Percentiles rank a stretch among this genome's conserved stretches.
Conservation (phyloP, 2,797 vertebrate species). For the Anguilla anguilla region DNA sequence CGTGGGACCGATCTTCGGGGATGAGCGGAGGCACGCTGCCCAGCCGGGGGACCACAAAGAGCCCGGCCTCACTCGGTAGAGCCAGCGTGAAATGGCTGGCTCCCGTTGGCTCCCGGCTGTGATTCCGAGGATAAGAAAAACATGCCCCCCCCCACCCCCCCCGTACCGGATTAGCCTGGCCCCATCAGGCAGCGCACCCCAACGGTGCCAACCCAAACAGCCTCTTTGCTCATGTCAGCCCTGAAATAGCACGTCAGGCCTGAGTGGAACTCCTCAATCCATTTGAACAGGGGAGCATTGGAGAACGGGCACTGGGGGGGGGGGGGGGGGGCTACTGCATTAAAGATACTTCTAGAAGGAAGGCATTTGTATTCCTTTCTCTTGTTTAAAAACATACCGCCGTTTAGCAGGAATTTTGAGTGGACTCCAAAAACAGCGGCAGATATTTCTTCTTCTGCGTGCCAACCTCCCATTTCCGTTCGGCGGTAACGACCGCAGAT, state of each 20-base stretch:
- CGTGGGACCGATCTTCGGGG: slow-evolving; percentile 61
- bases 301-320: too few species aligned
- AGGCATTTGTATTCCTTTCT: not conserved
- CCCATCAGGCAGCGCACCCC: slow-evolving; percentile 29
- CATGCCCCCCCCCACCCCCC: slow-evolving; percentile 49
- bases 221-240: slow-evolving; percentile 56
- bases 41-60: slow-evolving; percentile 54
- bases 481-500: slow-evolving; percentile 56
- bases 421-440: slow-evolving; percentile 50
- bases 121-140: slow-evolving; percentile 48
- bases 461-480: slow-evolving; percentile 54
- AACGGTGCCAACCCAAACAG: slow-evolving; percentile 64
- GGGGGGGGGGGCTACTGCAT: not conserved
- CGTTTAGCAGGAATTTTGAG: slow-evolving; percentile 27
- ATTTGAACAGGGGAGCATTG: not conserved
- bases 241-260: slow-evolving; percentile 60
- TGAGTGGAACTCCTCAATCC: slow-evolving; percentile 39
- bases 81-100: slow-evolving; percentile 58
- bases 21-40: slow-evolving; percentile 64
- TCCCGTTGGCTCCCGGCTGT: slow-evolving; percentile 60
- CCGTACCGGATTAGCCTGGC: slow-evolving; percentile 44
- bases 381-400: not conserved
- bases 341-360: not conserved
- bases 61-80: slow-evolving; percentile 41
- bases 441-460: slow-evolving; percentile 43